phyloP scores from a whole-genome alignment of 1,140 invertebrate genomes.

The Calycopis cecrops region DNA sequence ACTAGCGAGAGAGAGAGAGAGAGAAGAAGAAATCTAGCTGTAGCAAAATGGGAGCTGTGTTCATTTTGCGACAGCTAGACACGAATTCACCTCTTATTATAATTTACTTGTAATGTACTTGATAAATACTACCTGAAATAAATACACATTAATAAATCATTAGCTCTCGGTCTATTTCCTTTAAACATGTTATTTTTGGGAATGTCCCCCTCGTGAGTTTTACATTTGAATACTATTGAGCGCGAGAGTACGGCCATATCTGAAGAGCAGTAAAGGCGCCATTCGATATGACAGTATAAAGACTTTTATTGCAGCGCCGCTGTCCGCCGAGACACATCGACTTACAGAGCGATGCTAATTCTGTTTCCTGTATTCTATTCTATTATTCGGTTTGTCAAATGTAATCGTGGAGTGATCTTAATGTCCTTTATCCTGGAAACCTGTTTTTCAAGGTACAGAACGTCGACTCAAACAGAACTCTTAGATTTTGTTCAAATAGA shows the following conservation, averaged over 20 bases:
- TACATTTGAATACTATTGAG: slow-evolving; percentile 44
- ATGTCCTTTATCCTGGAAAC: background rate
- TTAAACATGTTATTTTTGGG: slow-evolving; percentile 36
- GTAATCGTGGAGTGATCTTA: background rate
- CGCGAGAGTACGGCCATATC: slow-evolving; percentile 21
- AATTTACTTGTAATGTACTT: no score
- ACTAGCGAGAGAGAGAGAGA: no score
- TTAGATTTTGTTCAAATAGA: background rate
- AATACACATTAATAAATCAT: background rate
- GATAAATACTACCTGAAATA: background rate
- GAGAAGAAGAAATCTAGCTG: no score
- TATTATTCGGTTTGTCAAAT: background rate
- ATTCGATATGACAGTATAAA: slow-evolving; percentile 36
- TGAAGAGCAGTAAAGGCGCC: slow-evolving; percentile 27
- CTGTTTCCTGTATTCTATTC: no score
- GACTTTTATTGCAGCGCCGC: slow-evolving; percentile 32
- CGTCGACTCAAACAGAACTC: background rate
- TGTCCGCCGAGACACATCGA: slow-evolving; percentile 13
- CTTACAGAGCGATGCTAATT: no score
- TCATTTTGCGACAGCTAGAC: no score
- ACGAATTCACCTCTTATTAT: no score
- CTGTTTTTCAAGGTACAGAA: background rate
- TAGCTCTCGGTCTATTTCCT: slow-evolving; percentile 1
- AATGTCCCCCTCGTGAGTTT: slow-evolving; percentile 40
- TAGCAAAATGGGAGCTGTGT: background rate